Base-by-base conservation (phyloP, 2,113 vertebrate genomes). In the Potamarius usumacintae region DNA sequence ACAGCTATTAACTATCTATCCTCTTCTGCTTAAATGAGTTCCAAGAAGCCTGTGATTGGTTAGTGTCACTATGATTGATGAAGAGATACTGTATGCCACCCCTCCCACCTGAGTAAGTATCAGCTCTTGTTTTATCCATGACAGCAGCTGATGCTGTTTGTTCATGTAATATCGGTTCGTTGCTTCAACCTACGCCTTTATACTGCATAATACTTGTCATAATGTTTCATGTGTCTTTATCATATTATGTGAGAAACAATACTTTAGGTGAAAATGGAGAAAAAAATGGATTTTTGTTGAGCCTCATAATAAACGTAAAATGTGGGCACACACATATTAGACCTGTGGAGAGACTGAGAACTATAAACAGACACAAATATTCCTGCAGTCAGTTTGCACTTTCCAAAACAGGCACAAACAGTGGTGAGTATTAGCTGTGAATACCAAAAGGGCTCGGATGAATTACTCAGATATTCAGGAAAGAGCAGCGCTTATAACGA, bases 301-400 rank as follows among this genome's bases (percentile, higher is more conserved):
- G 42, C 42, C 42, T 42, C 42, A 42, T 42, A 42, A 42, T 42
- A 42, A 42, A 42, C 42, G 42, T 42, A 42, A 42, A 42, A 42
- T 42, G 42, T 42, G 42, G 42, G 42, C 3, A 42, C 4, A 42
- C 34, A 42, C 74, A 85, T 85, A 58, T 60, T 55, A 65, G 5
- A 78, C 76, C 60, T 78, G 80, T 7, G 22, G 50, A 69, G 20
- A 67, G 48, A 82, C 63, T 10, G 25, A 62, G 77, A n/a, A 34
- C 72, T 82, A 57, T 82, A 82, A 85, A 67, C 22, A 67, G 67
- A 77, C 55, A 53, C 52, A 53, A 83, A 88, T 52, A 82, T 82
- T 53, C 69, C 62, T 53, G 30, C 69, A 85, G 84, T 71, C 74
- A 72, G 53, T 52, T 82, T 42, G 83, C 78, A 89, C 85, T 88